A percentile compares a stretch with the other conserved stretches of the same genome.
Conservation (phyloP, 2,113 vertebrate genomes). For the Xenopus borealis region DNA sequence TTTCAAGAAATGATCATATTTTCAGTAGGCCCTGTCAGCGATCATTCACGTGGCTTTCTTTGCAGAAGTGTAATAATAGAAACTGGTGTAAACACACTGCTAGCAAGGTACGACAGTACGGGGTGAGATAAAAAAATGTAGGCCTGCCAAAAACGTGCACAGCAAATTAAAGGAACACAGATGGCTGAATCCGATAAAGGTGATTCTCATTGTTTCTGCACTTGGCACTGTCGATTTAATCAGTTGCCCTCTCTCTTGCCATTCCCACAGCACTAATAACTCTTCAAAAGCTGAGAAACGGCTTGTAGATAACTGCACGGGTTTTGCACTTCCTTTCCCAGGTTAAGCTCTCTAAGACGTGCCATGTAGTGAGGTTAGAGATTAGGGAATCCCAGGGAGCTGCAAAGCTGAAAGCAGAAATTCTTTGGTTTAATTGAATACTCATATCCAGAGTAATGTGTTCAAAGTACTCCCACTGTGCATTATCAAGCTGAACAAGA, state of each 20-base stretch:
- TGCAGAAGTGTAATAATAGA: constrained; percentile 11
- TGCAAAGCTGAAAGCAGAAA: not conserved
- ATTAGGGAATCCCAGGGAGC: constrained; percentile 6
- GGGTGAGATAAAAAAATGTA: constrained; percentile 45
- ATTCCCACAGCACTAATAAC: constrained; percentile 15
- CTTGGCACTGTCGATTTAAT: constrained; percentile 31
- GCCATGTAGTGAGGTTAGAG: not conserved
- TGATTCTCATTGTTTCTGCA: constrained; percentile 58
- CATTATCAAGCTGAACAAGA: constrained; percentile 3
- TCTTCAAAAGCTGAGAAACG: constrained; percentile 27
- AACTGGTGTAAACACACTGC: constrained; percentile 50
- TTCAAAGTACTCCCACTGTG: constrained; percentile 1
- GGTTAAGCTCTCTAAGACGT: constrained; percentile 9
- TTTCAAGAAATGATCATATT: too few relatives aligned
- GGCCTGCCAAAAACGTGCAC: constrained; percentile 58
- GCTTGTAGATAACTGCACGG: not conserved
- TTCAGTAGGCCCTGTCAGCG: too few relatives aligned
- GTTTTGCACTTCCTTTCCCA: constrained; percentile 36
- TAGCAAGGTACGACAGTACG: constrained; percentile 47
- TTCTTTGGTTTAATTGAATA: constrained; percentile 8
- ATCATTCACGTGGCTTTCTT: too few relatives aligned
- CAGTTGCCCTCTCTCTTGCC: constrained; percentile 13
- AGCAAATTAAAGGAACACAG: constrained; percentile 63
- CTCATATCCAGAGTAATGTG: not conserved
- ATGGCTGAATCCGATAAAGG: constrained; percentile 69